These are phyloP conservation scores for Malurus leucopterus DNA, from an alignment of 2,797 vertebrate genomes.

Conservation along the genomic window DNA sequence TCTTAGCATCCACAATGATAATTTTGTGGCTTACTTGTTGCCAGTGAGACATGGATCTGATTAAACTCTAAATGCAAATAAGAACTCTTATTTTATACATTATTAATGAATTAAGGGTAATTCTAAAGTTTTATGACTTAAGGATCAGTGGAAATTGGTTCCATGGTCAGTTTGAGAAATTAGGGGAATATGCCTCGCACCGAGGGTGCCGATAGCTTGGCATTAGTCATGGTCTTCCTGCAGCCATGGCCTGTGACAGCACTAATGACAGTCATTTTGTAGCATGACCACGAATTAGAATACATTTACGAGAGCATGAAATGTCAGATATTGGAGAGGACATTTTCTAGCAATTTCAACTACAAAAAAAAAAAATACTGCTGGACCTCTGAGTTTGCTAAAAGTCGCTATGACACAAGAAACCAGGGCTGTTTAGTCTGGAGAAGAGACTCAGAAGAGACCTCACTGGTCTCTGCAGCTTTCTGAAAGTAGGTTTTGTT, in stretches of 20 bases:
- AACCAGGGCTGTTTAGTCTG: background rate
- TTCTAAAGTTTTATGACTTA: constrained; percentile 91
- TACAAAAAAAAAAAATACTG: constrained; percentile 8
- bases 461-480: background rate
- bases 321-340: constrained; percentile 76
- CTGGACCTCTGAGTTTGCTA: constrained; percentile 31
- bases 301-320: constrained; percentile 82
- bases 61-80: constrained; percentile 85
- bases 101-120: constrained; percentile 93
- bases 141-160: constrained; percentile 89
- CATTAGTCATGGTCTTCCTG: constrained; percentile 89
- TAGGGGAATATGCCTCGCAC: constrained; percentile 83
- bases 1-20: constrained; percentile 72
- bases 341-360: constrained; percentile 62
- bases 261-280: constrained; percentile 93
- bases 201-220: constrained; percentile 78
- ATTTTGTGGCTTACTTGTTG: constrained; percentile 79
- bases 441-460: background rate
- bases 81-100: constrained; percentile 80
- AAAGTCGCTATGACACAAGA: constrained; percentile 1
- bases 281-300: constrained; percentile 83
- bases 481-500: background rate
- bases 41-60: constrained; percentile 80
- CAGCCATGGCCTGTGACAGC: constrained; percentile 82
- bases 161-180: constrained; percentile 95